phyloP scores from a whole-genome alignment of 2,113 vertebrate species.

The Chionodraco myersi region DNA sequence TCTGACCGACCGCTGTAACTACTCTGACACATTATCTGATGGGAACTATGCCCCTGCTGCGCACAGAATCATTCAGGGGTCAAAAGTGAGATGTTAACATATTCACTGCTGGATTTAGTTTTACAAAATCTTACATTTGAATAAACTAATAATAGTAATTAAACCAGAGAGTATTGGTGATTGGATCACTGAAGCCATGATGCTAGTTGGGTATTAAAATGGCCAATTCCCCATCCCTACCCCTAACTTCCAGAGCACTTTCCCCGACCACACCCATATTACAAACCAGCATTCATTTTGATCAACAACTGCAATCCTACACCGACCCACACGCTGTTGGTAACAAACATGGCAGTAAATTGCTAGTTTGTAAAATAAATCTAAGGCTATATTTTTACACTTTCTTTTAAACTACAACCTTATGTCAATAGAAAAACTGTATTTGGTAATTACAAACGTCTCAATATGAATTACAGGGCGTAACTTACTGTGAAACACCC shows the following conservation, averaged over 20 bases:
- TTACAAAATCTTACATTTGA: not conserved
- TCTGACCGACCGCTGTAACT: constrained; percentile 49
- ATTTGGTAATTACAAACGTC: constrained; percentile 13
- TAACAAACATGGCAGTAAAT: not conserved
- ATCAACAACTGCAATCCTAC: too few relatives aligned
- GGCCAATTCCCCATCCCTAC: too few relatives aligned
- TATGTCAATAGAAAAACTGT: not conserved
- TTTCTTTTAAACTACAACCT: not conserved
- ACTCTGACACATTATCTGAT: constrained; percentile 50
- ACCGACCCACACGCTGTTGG: too few relatives aligned
- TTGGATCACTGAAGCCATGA: too few relatives aligned
- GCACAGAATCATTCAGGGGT: constrained; percentile 4
- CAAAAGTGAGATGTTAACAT: constrained; percentile 5
- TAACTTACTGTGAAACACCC: constrained; percentile 19
- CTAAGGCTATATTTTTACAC: not conserved
- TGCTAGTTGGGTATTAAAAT: too few relatives aligned
- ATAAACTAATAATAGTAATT: not conserved
- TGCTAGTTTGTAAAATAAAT: not conserved
- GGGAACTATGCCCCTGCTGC: constrained; percentile 33
- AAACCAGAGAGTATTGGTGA: too few relatives aligned
- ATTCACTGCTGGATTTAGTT: not conserved
- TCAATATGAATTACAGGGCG: constrained; percentile 1
- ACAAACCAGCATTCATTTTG: too few relatives aligned
- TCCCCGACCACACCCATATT: too few relatives aligned
- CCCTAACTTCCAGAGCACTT: too few relatives aligned